Evolutionary conservation across 2,888 invertebrate genomes (phyloP).

Genomic region (Diogma glabrata): DNA sequence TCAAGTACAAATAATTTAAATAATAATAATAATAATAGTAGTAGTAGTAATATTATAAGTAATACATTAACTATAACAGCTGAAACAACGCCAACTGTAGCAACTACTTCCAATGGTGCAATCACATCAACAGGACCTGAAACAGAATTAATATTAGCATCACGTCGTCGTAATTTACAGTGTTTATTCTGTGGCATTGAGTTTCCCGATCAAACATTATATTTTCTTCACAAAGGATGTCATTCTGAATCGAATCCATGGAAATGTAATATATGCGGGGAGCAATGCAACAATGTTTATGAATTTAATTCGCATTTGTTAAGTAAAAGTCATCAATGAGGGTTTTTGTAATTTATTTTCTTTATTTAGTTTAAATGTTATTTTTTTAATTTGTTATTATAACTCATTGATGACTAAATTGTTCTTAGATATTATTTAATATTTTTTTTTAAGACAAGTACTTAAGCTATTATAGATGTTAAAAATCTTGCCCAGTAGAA

Average conservation of each 20-base stretch:
- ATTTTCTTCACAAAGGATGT: slow-evolving; percentile 95
- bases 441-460: too few relatives aligned
- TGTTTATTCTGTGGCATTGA: slow-evolving; percentile 89
- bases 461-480: too few relatives aligned
- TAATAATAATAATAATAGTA: slow-evolving; percentile 18
- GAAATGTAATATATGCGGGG: slow-evolving; percentile 96
- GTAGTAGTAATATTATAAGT: slow-evolving; percentile 19
- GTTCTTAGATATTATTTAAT: too few relatives aligned
- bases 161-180: slow-evolving; percentile 42
- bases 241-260: slow-evolving; percentile 95
- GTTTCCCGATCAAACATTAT: slow-evolving; percentile 91
- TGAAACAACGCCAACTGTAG: slow-evolving; percentile 32
- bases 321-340: slow-evolving; percentile 80
- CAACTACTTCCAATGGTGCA: slow-evolving; percentile 45
- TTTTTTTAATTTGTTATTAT: too few relatives aligned
- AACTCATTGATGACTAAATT: too few relatives aligned
- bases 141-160: slow-evolving; percentile 37
- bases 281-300: slow-evolving; percentile 88
- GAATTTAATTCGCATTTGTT: slow-evolving; percentile 94
- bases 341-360: slow-evolving; percentile 6
- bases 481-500: too few relatives aligned
- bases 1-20: slow-evolving; percentile 21
- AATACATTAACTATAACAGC: slow-evolving; percentile 10
- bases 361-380: too few relatives aligned
- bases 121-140: slow-evolving; percentile 64